phyloP scores from a whole-genome alignment of 2,888 invertebrate species.

The Diachrysia chrysitis region DNA sequence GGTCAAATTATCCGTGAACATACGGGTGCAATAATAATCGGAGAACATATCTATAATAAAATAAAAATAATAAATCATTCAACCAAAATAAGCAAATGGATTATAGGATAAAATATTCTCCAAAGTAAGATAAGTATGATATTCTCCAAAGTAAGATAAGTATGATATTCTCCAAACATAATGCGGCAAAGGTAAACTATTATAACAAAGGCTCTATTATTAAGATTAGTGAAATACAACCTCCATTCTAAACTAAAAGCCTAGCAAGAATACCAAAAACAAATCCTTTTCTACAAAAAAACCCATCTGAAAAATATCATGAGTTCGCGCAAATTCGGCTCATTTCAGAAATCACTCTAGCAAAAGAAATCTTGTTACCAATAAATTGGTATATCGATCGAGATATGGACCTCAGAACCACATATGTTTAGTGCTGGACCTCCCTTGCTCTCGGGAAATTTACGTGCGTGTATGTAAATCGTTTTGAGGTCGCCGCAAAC shows the following conservation, averaged over 20 bases:
- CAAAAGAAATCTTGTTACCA: slow-evolving; percentile 43
- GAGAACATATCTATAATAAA: too few species aligned
- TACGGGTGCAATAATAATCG: neutral
- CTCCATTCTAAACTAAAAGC: slow-evolving; percentile 1
- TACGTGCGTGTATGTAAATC: slow-evolving; percentile 61
- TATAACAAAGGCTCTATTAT: neutral
- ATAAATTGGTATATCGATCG: slow-evolving; percentile 50
- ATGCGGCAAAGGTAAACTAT: slow-evolving; percentile 1
- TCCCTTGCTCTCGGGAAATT: slow-evolving; percentile 33
- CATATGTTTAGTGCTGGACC: slow-evolving; percentile 42
- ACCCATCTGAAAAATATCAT: slow-evolving; percentile 32
- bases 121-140: too few species aligned
- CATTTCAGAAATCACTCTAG: slow-evolving; percentile 30
- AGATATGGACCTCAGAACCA: slow-evolving; percentile 37
- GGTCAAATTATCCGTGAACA: too few species aligned
- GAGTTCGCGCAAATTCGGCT: slow-evolving; percentile 13
- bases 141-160: too few species aligned
- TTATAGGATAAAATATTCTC: neutral
- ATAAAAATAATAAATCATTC: neutral
- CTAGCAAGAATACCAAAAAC: neutral
- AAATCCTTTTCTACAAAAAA: slow-evolving; percentile 26
- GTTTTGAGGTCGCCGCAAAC: slow-evolving; percentile 39
- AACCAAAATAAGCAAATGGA: neutral
- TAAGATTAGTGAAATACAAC: neutral
- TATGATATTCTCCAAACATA: neutral